Percentiles rank a stretch among this genome's conserved stretches.
Conservation (phyloP, 2,113 vertebrate genomes). For the Laticauda colubrina region DNA sequence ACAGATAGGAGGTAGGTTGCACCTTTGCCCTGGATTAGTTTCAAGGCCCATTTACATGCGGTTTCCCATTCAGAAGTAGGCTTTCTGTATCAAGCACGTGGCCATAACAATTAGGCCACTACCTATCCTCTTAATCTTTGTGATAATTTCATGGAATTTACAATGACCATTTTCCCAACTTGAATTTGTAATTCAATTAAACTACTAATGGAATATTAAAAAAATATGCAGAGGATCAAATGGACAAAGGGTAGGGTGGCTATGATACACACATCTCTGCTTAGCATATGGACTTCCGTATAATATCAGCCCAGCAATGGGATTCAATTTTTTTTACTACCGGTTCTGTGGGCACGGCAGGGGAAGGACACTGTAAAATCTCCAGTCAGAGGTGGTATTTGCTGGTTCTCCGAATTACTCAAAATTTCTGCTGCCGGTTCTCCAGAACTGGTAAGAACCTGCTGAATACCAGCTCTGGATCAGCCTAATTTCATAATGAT, state of each 20-base stretch:
- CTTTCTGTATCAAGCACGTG: neutral
- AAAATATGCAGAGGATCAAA: neutral
- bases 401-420: too few relatives aligned
- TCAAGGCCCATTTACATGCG: neutral
- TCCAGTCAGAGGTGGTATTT: too few relatives aligned
- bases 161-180: neutral
- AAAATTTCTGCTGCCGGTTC: too few relatives aligned
- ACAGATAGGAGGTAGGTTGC: neutral
- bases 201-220: neutral
- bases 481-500: neutral
- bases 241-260: neutral
- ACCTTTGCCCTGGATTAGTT: neutral
- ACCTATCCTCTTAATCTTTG: neutral
- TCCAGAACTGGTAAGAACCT: too few relatives aligned
- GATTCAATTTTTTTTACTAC: too few relatives aligned
- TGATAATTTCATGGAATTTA: neutral
- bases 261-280: neutral
- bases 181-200: neutral
- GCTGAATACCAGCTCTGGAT: too few relatives aligned
- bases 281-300: neutral
- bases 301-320: neutral
- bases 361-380: too few relatives aligned
- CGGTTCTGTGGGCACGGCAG: too few relatives aligned
- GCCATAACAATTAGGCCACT: neutral
- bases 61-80: neutral